These are phyloP conservation scores for Cryptotis parvus DNA, from an alignment of 2,113 vertebrate genomes.

Conservation along the genomic window DNA sequence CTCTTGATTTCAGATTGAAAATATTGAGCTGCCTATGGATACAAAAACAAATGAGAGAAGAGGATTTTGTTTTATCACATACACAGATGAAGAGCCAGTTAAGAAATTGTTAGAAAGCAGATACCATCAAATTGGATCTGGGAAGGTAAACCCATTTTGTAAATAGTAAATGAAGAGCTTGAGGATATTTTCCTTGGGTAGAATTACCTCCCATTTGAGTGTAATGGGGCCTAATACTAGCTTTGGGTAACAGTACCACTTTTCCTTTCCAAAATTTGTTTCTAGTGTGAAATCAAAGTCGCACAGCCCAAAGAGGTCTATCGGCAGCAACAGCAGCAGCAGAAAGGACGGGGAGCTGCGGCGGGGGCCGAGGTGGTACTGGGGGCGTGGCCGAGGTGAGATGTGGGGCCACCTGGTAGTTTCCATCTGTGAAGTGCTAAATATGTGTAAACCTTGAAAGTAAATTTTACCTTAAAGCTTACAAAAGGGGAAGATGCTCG, in stretches of 20 bases:
- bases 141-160: constrained; percentile 88
- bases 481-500: not conserved
- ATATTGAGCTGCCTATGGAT: constrained; percentile 94
- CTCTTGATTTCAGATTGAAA: constrained; percentile 90
- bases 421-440: not conserved
- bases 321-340: constrained; percentile 92
- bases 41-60: constrained; percentile 94
- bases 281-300: constrained; percentile 95
- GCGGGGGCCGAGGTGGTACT: constrained; percentile 88
- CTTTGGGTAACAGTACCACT: not conserved
- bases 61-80: constrained; percentile 94
- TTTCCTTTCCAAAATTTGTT: not conserved
- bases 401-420: not conserved
- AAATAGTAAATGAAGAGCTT: too few species aligned
- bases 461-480: not conserved
- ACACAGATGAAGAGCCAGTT: constrained; percentile 93
- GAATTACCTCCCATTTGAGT: not conserved
- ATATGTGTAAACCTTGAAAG: not conserved
- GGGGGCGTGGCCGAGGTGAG: constrained; percentile 93
- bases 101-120: constrained; percentile 93
- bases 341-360: constrained; percentile 89
- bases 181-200: not conserved
- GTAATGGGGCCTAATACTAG: not conserved
- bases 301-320: constrained; percentile 95
- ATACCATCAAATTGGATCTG: constrained; percentile 94